Conservation (phyloP, 2,113 vertebrate species). For the Burhinus oedicnemus region DNA sequence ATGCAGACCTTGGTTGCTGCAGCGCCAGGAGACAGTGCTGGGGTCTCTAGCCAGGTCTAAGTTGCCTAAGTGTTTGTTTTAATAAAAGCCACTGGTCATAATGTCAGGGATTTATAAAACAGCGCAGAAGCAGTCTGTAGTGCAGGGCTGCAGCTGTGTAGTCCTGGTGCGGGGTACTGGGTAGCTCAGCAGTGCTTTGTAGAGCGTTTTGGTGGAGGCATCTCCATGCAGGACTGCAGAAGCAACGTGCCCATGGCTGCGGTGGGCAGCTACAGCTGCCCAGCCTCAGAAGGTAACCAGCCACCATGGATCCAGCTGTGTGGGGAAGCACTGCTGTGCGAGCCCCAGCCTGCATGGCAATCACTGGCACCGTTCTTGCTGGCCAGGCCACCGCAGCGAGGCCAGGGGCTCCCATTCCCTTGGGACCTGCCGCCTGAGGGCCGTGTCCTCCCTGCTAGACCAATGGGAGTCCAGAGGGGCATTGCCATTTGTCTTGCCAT, state of each 20-base stretch:
- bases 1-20: not conserved
- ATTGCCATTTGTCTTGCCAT: not conserved
- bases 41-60: not conserved
- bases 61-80: not conserved
- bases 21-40: not conserved
- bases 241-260: fast-evolving
- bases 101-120: not conserved
- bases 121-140: not conserved
- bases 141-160: not conserved
- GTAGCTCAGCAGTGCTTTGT: not conserved
- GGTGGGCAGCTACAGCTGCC: fast-evolving
- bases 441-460: fast-evolving
- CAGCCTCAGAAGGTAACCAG: fast-evolving
- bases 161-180: not conserved
- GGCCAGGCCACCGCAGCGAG: fast-evolving
- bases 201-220: not conserved
- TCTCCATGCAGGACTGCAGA: not conserved
- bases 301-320: fast-evolving
- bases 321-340: fast-evolving
- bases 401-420: not conserved
- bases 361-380: fast-evolving
- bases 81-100: not conserved
- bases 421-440: fast-evolving
- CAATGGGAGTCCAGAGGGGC: not conserved
- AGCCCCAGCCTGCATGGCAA: fast-evolving